Conservation (phyloP, 2,113 vertebrate genomes). For the Girardinichthys multiradiatus region DNA sequence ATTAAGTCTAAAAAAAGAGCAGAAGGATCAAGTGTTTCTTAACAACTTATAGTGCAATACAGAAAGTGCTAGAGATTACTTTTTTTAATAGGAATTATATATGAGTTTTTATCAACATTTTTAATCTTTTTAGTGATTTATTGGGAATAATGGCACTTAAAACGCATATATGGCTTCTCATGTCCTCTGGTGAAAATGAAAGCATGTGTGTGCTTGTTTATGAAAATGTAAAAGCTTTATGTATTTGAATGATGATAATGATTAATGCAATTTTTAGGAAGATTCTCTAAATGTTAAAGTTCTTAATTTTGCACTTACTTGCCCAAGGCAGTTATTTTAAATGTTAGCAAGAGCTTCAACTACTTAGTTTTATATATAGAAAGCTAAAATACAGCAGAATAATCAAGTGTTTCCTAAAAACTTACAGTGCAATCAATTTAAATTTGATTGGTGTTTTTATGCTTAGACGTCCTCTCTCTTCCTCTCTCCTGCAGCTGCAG, state of each 20-base stretch:
- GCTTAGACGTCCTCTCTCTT: conserved; percentile 57
- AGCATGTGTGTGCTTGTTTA: conserved; percentile 65
- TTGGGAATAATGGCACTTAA: conserved; percentile 38
- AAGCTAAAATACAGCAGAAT: too few relatives aligned
- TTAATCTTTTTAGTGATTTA: conserved; percentile 38
- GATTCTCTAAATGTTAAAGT: conserved; percentile 21
- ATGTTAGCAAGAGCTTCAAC: not conserved
- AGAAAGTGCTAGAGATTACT: conserved; percentile 45
- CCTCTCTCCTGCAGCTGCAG: conserved; percentile 61
- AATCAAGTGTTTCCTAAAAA: too few relatives aligned
- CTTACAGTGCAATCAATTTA: conserved; percentile 21
- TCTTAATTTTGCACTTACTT: conserved; percentile 45
- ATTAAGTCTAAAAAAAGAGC: conserved; percentile 45
- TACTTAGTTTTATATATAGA: not conserved
- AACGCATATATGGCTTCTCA: conserved; percentile 31
- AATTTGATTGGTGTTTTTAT: conserved; percentile 5
- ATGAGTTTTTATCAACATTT: conserved; percentile 53
- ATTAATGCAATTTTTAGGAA: conserved; percentile 35
- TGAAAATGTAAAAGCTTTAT: conserved; percentile 48
- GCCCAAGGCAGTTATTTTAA: conserved; percentile 39
- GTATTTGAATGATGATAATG: conserved; percentile 41
- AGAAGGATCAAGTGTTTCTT: conserved; percentile 38
- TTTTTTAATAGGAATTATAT: conserved; percentile 49
- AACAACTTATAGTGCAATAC: conserved; percentile 57
- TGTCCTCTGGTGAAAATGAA: conserved; percentile 37